A percentile compares a stretch with the other conserved stretches of the same genome.
These are phyloP conservation scores for Papilio aristodemus DNA, from an alignment of 1,140 invertebrate species.

Conservation along the genomic window DNA sequence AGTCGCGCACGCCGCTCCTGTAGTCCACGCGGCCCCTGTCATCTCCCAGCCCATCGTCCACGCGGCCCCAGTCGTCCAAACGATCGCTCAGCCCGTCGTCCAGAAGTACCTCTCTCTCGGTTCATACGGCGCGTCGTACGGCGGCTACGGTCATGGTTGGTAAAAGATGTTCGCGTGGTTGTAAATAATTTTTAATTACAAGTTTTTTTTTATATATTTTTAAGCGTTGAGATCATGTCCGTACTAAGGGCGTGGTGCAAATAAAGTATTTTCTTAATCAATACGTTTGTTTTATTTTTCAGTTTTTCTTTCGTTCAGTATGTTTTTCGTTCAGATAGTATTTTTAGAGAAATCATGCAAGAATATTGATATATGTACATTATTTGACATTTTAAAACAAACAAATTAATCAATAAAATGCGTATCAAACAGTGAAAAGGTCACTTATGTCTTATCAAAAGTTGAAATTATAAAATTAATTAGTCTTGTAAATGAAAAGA, in stretches of 20 bases:
- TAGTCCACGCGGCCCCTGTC: conserved; percentile 46
- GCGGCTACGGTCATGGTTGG: conserved; percentile 67
- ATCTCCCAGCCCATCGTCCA: conserved; percentile 50
- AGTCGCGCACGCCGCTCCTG: conserved; percentile 18
- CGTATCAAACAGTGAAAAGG: no score
- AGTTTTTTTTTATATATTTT: conserved; percentile 38
- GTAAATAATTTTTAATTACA: conserved; percentile 52
- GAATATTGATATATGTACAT: no score
- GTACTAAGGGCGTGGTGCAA: conserved; percentile 56
- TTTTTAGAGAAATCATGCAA: no score
- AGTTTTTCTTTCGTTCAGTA: no score
- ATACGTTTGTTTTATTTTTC: conserved; percentile 38
- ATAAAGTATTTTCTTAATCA: conserved; percentile 59
- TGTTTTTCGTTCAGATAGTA: not conserved
- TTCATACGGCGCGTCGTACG: conserved; percentile 43
- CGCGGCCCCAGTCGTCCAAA: conserved; percentile 41
- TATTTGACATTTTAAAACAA: no score
- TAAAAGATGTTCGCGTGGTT: conserved; percentile 43
- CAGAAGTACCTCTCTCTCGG: conserved; percentile 48
- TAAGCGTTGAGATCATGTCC: conserved; percentile 69
- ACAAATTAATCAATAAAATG: no score
- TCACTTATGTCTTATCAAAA: no score
- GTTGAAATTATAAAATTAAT: no score
- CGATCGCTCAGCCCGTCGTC: conserved; percentile 46
- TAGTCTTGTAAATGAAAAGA: no score